A percentile compares a stretch with the other conserved stretches of the same genome.
These are phyloP conservation scores for Tanypteryx hageni DNA, from an alignment of 2,888 invertebrate species.

Conservation along the genomic window DNA sequence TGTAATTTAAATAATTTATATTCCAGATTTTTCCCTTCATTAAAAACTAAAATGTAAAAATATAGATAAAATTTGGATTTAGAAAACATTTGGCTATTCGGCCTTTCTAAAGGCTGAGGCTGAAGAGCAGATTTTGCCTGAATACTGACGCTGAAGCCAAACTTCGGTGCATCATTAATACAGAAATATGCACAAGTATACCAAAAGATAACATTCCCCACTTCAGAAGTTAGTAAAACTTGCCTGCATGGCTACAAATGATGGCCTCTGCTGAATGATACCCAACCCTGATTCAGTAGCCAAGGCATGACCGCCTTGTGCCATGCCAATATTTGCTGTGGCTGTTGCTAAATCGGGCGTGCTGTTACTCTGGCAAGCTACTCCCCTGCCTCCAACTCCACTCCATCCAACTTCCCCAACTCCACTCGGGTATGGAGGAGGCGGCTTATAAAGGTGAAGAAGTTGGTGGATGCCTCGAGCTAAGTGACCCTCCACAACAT, in stretches of 20 bases:
- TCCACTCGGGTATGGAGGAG: slow-evolving; percentile 88
- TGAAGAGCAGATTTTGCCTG: too few relatives aligned
- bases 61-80: too few relatives aligned
- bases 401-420: slow-evolving; percentile 37
- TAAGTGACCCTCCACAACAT: slow-evolving; percentile 70
- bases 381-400: slow-evolving; percentile 32
- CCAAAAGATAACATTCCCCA: too few relatives aligned
- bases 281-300: slow-evolving; percentile 43
- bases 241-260: slow-evolving; percentile 55
- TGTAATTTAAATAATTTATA: too few relatives aligned
- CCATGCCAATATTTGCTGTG: slow-evolving; percentile 30
- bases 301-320: slow-evolving; percentile 30
- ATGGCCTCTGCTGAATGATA: slow-evolving; percentile 51
- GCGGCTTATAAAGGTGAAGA: slow-evolving; percentile 86
- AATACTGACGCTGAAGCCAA: too few relatives aligned
- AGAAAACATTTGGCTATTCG: too few relatives aligned
- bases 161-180: too few relatives aligned
- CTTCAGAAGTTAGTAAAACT: background rate
- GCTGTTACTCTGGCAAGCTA: slow-evolving; percentile 84
- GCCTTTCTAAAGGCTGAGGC: too few relatives aligned
- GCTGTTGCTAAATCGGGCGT: slow-evolving; percentile 86
- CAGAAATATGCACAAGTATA: too few relatives aligned
- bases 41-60: too few relatives aligned
- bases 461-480: slow-evolving; percentile 74
- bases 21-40: too few relatives aligned